Evolutionary conservation across 2,113 vertebrate species (phyloP).

Genomic region (Menura novaehollandiae): DNA sequence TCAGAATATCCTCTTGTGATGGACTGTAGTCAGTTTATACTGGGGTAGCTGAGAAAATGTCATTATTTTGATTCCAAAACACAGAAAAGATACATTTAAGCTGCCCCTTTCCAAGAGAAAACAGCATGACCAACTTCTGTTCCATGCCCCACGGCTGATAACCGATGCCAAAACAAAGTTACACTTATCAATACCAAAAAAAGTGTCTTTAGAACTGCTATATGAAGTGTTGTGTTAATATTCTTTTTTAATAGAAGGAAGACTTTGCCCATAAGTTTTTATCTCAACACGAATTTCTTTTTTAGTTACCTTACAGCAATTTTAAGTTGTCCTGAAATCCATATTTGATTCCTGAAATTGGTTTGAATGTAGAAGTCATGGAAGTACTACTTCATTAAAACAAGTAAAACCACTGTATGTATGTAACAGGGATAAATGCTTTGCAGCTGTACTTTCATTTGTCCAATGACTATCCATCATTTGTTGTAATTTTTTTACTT

Average conservation of each 20-base stretch:
- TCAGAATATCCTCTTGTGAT: fast-evolving
- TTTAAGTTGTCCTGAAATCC: not conserved
- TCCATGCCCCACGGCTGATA: fast-evolving
- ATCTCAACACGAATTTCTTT: not conserved
- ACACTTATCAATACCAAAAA: not conserved
- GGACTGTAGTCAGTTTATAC: not conserved
- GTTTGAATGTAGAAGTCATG: conserved; percentile 46
- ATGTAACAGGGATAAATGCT: conserved; percentile 52
- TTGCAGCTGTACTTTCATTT: conserved; percentile 26
- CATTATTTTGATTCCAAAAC: not conserved
- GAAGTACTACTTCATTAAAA: conserved; percentile 40
- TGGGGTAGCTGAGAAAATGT: not conserved
- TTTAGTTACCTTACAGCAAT: not conserved
- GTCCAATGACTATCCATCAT: conserved; percentile 5
- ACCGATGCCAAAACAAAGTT: not conserved
- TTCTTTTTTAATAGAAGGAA: not conserved
- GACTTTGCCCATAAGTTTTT: not conserved
- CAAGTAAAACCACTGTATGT: conserved; percentile 39
- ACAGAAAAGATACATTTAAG: not conserved
- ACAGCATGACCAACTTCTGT: not conserved
- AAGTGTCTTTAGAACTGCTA: not conserved
- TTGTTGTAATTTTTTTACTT: conserved; percentile 57
- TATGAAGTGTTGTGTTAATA: not conserved
- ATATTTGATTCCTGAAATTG: not conserved
- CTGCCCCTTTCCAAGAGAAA: not conserved